Evolutionary conservation across 2,113 vertebrate genomes (phyloP), one percentile per base, ranked within the genome.

Genomic region (Pachypanchax playfairii): DNA sequence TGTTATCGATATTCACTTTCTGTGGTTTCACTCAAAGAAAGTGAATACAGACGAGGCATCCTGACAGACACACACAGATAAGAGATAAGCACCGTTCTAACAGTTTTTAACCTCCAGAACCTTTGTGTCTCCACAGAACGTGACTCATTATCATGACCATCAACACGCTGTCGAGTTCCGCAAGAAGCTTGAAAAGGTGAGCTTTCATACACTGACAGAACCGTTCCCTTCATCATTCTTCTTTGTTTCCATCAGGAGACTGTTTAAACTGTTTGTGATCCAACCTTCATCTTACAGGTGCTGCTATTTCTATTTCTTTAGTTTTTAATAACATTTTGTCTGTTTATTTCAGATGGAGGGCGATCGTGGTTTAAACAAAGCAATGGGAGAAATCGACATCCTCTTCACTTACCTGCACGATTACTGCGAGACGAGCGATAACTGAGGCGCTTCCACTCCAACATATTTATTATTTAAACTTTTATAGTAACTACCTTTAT

Each of bases 361-460:
- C 0, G 25, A 66, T 6, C 53, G 1, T 1, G 82, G 82, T 0
- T 38, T 86, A 0, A 80, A 25, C 70, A 90, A 90, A 31, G 88
- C 88, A 0, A 7, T 88, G 13, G 72, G 86, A 17, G 88, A 90
- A 55, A 64, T 85, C 39, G 73, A 86, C 68, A 88, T 90, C 66
- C 70, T 90, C 4, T 90, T 78, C 65, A 66, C 63, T 0, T 82
- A 78, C 57, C 77, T 90, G 62, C 65, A 81, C 36, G 85, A 86
- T 17, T 84, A 35, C 77, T 90, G 88, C 49, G 1, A 83, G n/a
- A 24, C 60, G 1, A 14, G n/a, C n/a, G n/a, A 35, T 3, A 17
- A 24, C 52, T 4, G 14, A 46, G 3, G 38, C 7, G 31, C 28
- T 38, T 15, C 26, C 11, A 1, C 1, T 9, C 2, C 4, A 38